Evolutionary conservation across 2,113 vertebrate species (phyloP).

Genomic region (Leptobrachium ailaonicum): DNA sequence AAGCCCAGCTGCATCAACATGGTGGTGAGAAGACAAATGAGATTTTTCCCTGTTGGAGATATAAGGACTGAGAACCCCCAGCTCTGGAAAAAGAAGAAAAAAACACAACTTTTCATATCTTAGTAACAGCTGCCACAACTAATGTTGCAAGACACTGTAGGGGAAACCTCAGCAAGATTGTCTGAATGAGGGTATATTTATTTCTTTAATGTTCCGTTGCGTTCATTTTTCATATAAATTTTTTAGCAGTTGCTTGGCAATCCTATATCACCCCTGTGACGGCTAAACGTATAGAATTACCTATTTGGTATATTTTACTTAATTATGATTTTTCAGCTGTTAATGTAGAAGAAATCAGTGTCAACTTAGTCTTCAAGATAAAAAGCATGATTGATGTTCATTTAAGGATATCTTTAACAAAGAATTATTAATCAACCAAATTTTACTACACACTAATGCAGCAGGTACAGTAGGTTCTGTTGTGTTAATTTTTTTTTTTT

Average conservation of each 20-base stretch:
- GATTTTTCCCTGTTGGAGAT: slow-evolving; percentile 71
- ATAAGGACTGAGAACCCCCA: slow-evolving; percentile 57
- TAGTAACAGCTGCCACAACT: slow-evolving; percentile 64
- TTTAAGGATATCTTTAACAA: neutral
- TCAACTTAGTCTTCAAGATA: neutral
- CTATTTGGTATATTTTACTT: neutral
- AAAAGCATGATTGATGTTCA: neutral
- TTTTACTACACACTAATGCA: too few species aligned
- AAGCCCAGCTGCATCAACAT: slow-evolving; percentile 79
- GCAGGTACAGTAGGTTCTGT: too few species aligned
- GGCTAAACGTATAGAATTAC: slow-evolving; percentile 1
- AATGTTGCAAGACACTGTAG: slow-evolving; percentile 18
- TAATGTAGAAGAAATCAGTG: neutral
- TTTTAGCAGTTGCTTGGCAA: neutral
- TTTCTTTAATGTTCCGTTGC: neutral
- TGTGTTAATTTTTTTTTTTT: too few species aligned
- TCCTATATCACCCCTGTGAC: neutral
- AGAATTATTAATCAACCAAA: too few species aligned
- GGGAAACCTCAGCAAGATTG: neutral
- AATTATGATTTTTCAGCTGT: neutral
- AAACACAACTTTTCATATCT: slow-evolving; percentile 56
- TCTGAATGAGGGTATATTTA: neutral
- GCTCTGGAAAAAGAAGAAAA: slow-evolving; percentile 61
- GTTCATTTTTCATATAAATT: neutral
- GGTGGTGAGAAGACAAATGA: slow-evolving; percentile 72